Base-by-base conservation (phyloP, 2,888 invertebrate genomes). In the Mesodorylaimus sp. region DNA sequence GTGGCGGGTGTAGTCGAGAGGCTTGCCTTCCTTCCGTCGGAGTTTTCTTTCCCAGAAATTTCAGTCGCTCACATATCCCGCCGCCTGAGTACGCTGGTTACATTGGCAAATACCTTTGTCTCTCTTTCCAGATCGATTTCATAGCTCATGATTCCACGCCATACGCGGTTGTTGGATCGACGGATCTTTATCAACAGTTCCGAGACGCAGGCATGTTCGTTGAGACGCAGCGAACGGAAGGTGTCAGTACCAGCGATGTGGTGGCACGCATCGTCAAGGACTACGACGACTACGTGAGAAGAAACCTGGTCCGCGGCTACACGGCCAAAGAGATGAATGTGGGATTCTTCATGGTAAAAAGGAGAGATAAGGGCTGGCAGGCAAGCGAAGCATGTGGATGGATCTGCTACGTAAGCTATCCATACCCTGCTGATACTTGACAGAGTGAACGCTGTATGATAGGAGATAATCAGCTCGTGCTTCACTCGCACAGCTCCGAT, bases 61-160 rank as follows among this genome's bases (percentile, higher is more conserved):
- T n/a, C 32, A 32, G 16, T 32, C 16, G 16, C 16, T 32, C 10
- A 13, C 16, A 32, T 32, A 13, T n/a, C n/a, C n/a, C n/a, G n/a
- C n/a, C n/a, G n/a, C n/a, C n/a, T n/a, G n/a, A n/a, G n/a, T n/a
- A n/a, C n/a, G n/a, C n/a, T n/a, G n/a, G n/a, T n/a, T n/a, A n/a
- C n/a, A n/a, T n/a, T n/a, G n/a, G n/a, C n/a, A n/a, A n/a, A 19
- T 39, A 19, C 7, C 19, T 24, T 43, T 16, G 27, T n/a, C 7
- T 21, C 50, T 51, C 51, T 53, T 50, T 48, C 55, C 62, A 79
- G 79, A 95, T 97, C 60, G 97, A 97, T 73, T 97, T 97, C 74
- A 86, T 89, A 46, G 88, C 97, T 28, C 97, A 97, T 72, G 97
- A 97, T 72, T 93, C 95, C 70, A 79, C 91, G 62, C 97, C 97